Evolutionary conservation across 2,113 vertebrate genomes (phyloP).

Genomic region (Malurus alboscapulatus): DNA sequence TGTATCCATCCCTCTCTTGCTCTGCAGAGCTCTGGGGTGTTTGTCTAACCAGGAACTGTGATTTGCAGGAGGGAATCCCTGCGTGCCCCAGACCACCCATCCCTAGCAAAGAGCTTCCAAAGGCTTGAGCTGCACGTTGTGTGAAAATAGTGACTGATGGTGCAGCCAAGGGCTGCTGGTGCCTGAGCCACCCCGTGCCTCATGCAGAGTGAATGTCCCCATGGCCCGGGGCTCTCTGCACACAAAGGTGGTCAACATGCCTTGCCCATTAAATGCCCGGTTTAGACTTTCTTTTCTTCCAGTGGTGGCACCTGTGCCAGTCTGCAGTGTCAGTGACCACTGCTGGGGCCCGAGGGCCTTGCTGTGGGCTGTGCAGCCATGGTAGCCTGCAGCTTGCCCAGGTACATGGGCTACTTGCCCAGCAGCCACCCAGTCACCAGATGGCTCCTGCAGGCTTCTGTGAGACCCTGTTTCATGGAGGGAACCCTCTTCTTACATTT

Average conservation of each 20-base stretch:
- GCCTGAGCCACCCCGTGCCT: background rate
- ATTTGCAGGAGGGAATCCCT: background rate
- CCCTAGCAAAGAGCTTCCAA: background rate
- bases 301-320: background rate
- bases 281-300: background rate
- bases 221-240: background rate
- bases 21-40: background rate
- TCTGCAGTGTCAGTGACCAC: background rate
- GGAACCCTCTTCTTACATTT: background rate
- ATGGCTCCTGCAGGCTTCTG: background rate
- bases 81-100: fast-evolving
- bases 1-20: background rate
- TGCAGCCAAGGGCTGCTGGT: background rate
- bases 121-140: background rate
- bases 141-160: background rate
- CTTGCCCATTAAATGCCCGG: background rate
- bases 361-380: background rate
- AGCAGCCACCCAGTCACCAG: fast-evolving
- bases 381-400: background rate
- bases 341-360: fast-evolving
- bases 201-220: background rate
- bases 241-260: fast-evolving
- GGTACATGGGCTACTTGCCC: background rate
- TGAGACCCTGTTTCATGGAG: background rate
- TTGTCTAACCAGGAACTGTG: background rate